Evolutionary conservation across 2,797 vertebrate genomes (phyloP), one percentile per base, ranked within the genome.

Genomic region (Syncerus caffer): DNA sequence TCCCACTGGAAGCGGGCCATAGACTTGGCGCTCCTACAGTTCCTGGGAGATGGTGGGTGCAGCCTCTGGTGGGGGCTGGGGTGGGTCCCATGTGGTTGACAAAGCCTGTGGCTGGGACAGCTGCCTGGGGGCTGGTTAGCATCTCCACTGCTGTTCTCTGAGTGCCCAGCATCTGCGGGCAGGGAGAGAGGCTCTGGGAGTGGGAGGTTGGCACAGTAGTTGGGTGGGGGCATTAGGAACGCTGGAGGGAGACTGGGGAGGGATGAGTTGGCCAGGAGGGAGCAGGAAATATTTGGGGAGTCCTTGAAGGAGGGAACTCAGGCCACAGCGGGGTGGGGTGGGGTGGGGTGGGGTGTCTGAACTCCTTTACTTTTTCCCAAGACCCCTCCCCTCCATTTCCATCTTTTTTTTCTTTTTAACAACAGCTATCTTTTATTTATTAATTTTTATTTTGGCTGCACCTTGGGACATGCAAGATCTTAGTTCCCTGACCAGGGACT

Each of bases 1-100:
- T 99, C 99, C 0, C 99, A 98, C 92, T 99, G 99, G 99, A 99
- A 99, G 93, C 98, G 99, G 6, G 99, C 99, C 92, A 99, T 99
- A 27, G 99, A 99, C 98, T 98, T 99, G 98, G 99, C 99, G 0
- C 99, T 99, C 94, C 99, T 99, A 96, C 99, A 99, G 98, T 99
- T 99, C 99, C 99, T 99, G 51, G 99, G 99, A 96, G 99, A 99
- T 0, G 99, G 99, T 99, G 98, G 34, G 99, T 98, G 29, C 84
- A 31, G 60, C 45, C 86, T 7, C 7, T 3, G 83, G 29, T 14
- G 50, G 87, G 64, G 89, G 2, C 4, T 1, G 38, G 51, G 50
- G n/a, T 11, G 71, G 55, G 47, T 3, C 42, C 67, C 1, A 31
- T 80, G 71, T 67, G 67, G 85, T 38, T 45, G 31, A 6, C 2